phyloP scores from a whole-genome alignment of 1,140 invertebrate species.

The Aphaenogaster rudis region DNA sequence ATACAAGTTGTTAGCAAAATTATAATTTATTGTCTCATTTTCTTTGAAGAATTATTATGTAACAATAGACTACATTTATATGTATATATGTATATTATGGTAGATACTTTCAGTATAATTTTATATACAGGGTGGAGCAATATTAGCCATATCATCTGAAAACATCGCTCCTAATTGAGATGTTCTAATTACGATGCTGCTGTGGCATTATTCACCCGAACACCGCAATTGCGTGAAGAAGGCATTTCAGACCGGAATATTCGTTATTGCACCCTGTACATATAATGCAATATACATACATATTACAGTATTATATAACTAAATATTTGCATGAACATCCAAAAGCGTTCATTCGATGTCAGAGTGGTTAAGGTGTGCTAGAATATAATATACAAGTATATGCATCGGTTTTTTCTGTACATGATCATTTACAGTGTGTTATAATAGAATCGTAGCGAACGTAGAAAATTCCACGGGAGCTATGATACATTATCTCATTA shows the following conservation, averaged over 20 bases:
- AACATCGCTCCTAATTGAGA: slow-evolving; percentile 5
- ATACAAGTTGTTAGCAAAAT: slow-evolving; percentile 82
- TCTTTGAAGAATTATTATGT: slow-evolving; percentile 83
- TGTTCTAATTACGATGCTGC: slow-evolving; percentile 28
- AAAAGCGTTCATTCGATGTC: slow-evolving; percentile 82
- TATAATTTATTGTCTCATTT: slow-evolving; percentile 87
- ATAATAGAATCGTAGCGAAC: slow-evolving; percentile 69
- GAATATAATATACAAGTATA: slow-evolving; percentile 66
- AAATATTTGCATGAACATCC: slow-evolving; percentile 77
- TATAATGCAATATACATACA: slow-evolving; percentile 67
- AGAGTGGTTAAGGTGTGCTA: slow-evolving; percentile 66
- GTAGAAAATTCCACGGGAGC: slow-evolving; percentile 66
- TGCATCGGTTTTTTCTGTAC: slow-evolving; percentile 61
- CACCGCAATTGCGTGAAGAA: slow-evolving; percentile 21
- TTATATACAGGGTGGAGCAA: slow-evolving; percentile 67
- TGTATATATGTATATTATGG: slow-evolving; percentile 71
- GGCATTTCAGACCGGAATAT: slow-evolving; percentile 37
- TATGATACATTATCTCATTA: slow-evolving; percentile 39
- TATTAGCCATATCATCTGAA: slow-evolving; percentile 27
- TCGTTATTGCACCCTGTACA: slow-evolving; percentile 67
- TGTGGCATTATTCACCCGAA: slow-evolving; percentile 3
- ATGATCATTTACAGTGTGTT: slow-evolving; percentile 72
- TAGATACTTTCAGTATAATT: slow-evolving; percentile 83
- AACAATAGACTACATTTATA: slow-evolving; percentile 83
- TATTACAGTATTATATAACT: slow-evolving; percentile 70